Evolutionary conservation across 1,140 invertebrate genomes (phyloP), one percentile per base, ranked within the genome.

Genomic region (Cherax quadricarinatus): DNA sequence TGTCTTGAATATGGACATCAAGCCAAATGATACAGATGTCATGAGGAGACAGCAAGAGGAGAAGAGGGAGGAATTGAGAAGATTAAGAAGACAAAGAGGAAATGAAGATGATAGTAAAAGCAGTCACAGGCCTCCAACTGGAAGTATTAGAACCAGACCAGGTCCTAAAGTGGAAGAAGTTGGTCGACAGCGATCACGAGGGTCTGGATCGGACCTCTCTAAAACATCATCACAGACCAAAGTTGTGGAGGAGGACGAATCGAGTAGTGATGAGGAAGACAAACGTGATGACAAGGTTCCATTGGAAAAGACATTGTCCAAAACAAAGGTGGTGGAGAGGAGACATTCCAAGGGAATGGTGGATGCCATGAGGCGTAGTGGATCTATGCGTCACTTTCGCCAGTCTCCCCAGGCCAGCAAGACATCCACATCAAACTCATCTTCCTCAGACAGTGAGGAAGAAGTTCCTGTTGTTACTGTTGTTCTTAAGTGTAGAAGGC

Each of bases 341-440:
- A 94, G 91, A 93, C 93, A 94, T 94, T 94, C 93, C 93, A 93
- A 94, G 80, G 93, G 93, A 16, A 94, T 93, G 83, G 87, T 85
- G 41, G 92, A 93, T 70, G 75, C 89, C 7, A 86, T 94, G 78
- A 78, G 93, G 16, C 84, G 88, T 18, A 93, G 93, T 88, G 93
- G 93, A 18, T 93, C 93, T 7, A 66, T 92, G 78, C 87, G 89
- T 21, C 87, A 92, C n/a, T 85, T 80, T 30, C 91, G 91, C 49
- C 91, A 88, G 48, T 78, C 93, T 30, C 82, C 88, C 53, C 82
- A 86, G 49, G 83, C 92, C 24, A 93, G 93, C 75, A 91, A 87
- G 75, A 86, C 93, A 12, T 92, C 93, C 24, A 60, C 73, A n/a
- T 92, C 91, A 5, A 83, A 80, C 18, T 86, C 91, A n/a, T 92